Evolutionary conservation across 2,888 invertebrate genomes (phyloP).

Genomic region (Eucera pruinosa): DNA sequence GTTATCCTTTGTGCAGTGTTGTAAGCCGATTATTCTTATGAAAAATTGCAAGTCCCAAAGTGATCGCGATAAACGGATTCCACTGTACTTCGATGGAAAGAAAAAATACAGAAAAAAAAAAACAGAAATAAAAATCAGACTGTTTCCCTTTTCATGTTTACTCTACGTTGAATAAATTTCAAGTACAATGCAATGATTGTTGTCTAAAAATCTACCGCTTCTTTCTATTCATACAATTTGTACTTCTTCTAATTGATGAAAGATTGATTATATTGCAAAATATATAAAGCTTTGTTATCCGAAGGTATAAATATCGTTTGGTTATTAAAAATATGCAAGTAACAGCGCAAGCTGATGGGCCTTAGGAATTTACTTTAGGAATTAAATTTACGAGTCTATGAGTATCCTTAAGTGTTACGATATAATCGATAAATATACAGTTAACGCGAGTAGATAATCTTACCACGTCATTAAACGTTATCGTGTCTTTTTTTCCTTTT

Average conservation of each 20-base stretch:
- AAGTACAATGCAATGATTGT: conserved; percentile 4
- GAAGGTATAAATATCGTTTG: too few species aligned
- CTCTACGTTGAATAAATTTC: conserved; percentile 16
- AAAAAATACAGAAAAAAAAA: too few species aligned
- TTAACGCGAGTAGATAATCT: neutral
- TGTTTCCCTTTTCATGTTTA: neutral
- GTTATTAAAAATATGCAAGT: conserved; percentile 34
- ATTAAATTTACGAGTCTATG: conserved; percentile 29
- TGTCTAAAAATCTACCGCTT: conserved; percentile 39
- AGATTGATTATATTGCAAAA: conserved; percentile 26
- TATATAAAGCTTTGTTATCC: conserved; percentile 25
- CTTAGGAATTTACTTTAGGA: conserved; percentile 20
- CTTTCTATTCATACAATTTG: conserved; percentile 41
- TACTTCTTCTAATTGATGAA: conserved; percentile 44
- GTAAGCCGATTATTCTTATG: too few species aligned
- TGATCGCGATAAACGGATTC: too few species aligned
- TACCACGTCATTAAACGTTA: neutral
- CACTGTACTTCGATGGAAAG: too few species aligned
- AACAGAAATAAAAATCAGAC: too few species aligned
- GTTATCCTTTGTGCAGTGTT: too few species aligned
- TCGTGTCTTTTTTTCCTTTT: conserved; percentile 10
- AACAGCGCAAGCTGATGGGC: neutral
- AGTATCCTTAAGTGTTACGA: conserved; percentile 9
- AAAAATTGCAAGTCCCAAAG: too few species aligned
- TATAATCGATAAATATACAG: conserved; percentile 20